Evolutionary conservation across 2,888 invertebrate species (phyloP), one percentile per base, ranked within the genome.

Genomic region (Yponomeuta cagnagella): DNA sequence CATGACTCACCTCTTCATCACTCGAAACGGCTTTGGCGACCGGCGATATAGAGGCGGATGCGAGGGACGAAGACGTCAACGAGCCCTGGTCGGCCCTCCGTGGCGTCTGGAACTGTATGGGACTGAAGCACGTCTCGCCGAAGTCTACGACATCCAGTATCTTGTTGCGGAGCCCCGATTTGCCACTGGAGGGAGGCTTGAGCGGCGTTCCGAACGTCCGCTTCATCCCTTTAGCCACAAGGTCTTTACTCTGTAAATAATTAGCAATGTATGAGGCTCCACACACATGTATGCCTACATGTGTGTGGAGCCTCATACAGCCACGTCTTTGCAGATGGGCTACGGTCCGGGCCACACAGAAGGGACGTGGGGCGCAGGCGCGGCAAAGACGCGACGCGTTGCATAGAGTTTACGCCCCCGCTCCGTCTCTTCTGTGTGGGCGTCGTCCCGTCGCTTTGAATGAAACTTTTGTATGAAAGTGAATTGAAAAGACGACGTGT

Each of bases 191-290:
- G 0, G 75, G 71, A 0, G 77, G 77, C 69, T 81, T 82, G 2
- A 88, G 72, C 0, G 92, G 92, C 0, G 91, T 90, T 2, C 85
- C 91, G 72, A 91, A 92, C 30, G 89, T 88, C 33, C 92, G 87
- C 74, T 88, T 88, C 87, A 92, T 87, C 0, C 89, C 91, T 75
- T 87, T 87, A 1, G 82, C 74, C 8, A 84, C 83, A 64, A 82
- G 74, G 72, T 87, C 84, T 10, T 78, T 81, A 73, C 84, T 82
- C 91, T 91, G 79, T 10, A 80, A 79, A 52, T 70, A 69, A 37
- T 64, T 65, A 69, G 52, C 3, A 58, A 52, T 64, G 43, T 43
- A 43, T 43, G 43, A 8, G 6, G 9, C 5, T 8, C 1, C 6
- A 43, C 43, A 43, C 43, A 43, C 9, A 43, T 4, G 33, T 33